Conservation (phyloP, 2,797 vertebrate genomes). For the Rhynchotus rufescens region DNA sequence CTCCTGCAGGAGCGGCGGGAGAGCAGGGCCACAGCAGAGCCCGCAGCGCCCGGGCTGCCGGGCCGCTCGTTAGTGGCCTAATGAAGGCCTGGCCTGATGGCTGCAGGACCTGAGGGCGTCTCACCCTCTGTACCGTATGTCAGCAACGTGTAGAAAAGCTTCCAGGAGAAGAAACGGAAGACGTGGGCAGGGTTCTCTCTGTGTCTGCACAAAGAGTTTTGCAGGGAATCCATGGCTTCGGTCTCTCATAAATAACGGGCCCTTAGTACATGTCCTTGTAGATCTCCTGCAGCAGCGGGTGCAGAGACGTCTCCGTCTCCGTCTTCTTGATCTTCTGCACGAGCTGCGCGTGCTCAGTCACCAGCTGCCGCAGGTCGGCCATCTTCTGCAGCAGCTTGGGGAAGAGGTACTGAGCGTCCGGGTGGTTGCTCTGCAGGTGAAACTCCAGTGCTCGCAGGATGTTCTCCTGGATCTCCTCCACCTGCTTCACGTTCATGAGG, state of each 20-base stretch:
- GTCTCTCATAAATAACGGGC: constrained; percentile 64
- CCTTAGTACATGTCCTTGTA: constrained; percentile 99
- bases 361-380: constrained; percentile 97
- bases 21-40: background rate
- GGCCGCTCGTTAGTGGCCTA: constrained; percentile 46
- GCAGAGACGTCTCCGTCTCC: constrained; percentile 94
- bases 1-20: background rate
- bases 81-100: background rate
- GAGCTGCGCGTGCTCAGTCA: constrained; percentile 95
- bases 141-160: constrained; percentile 18
- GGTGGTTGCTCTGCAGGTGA: constrained; percentile 95
- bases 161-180: constrained; percentile 72
- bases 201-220: constrained; percentile 61
- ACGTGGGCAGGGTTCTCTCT: constrained; percentile 44
- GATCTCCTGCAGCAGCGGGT: constrained; percentile 98
- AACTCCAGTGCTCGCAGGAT: constrained; percentile 94
- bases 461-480: constrained; percentile 97
- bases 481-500: constrained; percentile 94
- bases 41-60: constrained; percentile 4
- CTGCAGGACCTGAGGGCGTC: background rate
- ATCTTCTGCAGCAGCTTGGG: constrained; percentile 99
- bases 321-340: constrained; percentile 99
- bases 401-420: constrained; percentile 95
- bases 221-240: constrained; percentile 73
- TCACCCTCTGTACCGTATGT: constrained; percentile 11